A percentile compares a stretch with the other conserved stretches of the same genome.
phyloP scores from a whole-genome alignment of 1,140 invertebrate species.

The Periplaneta americana region DNA sequence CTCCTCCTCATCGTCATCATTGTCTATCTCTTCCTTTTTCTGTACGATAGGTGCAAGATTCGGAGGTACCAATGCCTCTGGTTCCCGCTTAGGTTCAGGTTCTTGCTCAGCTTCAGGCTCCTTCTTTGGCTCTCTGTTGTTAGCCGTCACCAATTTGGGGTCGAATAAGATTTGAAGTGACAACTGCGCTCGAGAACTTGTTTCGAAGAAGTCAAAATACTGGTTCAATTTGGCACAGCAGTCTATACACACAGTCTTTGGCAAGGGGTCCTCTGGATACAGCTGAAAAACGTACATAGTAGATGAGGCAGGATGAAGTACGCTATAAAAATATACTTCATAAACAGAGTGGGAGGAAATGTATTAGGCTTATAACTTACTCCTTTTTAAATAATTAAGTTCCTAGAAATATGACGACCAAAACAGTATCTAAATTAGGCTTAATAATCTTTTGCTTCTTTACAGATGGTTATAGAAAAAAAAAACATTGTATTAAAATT shows the following conservation, averaged over 20 bases:
- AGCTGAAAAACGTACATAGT: neutral
- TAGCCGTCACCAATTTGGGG: neutral
- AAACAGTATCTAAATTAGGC: too few relatives aligned
- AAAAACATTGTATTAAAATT: too few relatives aligned
- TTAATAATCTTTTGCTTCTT: too few relatives aligned
- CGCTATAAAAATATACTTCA: too few relatives aligned
- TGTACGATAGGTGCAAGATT: neutral
- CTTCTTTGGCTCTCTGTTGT: constrained; percentile 2
- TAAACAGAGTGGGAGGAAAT: too few relatives aligned
- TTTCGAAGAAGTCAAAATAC: constrained; percentile 19
- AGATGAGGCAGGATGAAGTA: too few relatives aligned
- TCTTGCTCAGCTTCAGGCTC: neutral
- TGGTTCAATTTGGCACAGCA: constrained; percentile 14
- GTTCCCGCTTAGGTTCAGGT: neutral
- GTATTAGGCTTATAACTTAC: too few relatives aligned
- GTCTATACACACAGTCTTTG: constrained; percentile 14
- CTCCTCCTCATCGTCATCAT: neutral
- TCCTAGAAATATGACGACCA: too few relatives aligned
- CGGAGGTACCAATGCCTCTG: neutral
- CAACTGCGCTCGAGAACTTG: constrained; percentile 7
- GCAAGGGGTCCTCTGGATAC: constrained; percentile 15
- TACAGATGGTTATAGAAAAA: too few relatives aligned
- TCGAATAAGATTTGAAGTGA: constrained; percentile 15
- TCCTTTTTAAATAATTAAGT: too few relatives aligned
- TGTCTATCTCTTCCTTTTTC: neutral